Conservation (phyloP, 2,113 vertebrate genomes). For the Galbula dea region DNA sequence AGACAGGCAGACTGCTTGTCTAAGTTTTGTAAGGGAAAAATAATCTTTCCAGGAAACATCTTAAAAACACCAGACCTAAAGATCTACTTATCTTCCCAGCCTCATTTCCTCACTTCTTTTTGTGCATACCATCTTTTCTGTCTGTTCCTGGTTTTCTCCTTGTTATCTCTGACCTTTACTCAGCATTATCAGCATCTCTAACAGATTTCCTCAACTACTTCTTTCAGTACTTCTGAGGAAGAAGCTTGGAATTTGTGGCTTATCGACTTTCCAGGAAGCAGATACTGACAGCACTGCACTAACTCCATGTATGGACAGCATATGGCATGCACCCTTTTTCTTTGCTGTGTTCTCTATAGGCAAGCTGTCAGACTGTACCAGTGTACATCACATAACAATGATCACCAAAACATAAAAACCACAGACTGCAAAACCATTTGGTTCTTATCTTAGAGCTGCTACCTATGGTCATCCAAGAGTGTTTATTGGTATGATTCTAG, state of each 20-base stretch:
- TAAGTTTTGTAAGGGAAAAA: neutral
- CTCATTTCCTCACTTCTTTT: neutral
- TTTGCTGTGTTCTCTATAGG: neutral
- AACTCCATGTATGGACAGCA: neutral
- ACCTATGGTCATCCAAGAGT: neutral
- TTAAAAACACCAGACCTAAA: neutral
- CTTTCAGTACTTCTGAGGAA: neutral
- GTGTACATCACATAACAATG: neutral
- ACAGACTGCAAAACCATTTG: neutral
- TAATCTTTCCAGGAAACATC: neutral
- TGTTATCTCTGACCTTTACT: neutral
- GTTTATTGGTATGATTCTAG: neutral
- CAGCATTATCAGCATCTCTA: neutral
- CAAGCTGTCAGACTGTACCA: neutral
- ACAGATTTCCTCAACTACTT: neutral
- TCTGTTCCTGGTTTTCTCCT: neutral
- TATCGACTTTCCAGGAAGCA: neutral
- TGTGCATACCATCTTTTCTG: neutral
- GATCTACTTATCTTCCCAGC: neutral
- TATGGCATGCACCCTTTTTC: neutral
- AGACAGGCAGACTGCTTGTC: neutral
- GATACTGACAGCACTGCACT: neutral
- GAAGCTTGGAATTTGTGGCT: neutral
- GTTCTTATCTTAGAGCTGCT: neutral
- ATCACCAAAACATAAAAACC: neutral